Evolutionary conservation across 2,888 invertebrate species (phyloP).

Genomic region (Dione juno): DNA sequence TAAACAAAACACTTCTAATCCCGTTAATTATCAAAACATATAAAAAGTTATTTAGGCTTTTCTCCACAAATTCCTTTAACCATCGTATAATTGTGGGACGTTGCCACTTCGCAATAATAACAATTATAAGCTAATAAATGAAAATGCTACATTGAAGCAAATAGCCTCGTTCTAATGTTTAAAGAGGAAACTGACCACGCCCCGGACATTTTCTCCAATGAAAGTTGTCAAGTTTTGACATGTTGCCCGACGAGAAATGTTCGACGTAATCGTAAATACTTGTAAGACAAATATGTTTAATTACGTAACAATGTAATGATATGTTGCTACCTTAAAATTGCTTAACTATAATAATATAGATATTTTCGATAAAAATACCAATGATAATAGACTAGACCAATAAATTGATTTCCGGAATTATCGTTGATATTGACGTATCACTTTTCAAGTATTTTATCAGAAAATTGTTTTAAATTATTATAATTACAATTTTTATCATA

Average conservation of each 20-base stretch:
- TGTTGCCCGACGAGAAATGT: slow-evolving; percentile 25
- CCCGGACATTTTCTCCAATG: slow-evolving; percentile 34
- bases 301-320: slow-evolving; percentile 16
- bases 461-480: neutral
- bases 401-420: neutral
- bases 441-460: neutral
- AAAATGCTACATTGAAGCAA: neutral
- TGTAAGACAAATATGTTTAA: slow-evolving; percentile 27
- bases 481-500: slow-evolving; percentile 1
- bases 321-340: neutral
- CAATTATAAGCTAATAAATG: neutral
- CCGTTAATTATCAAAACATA: too few species aligned
- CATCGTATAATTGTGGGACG: too few species aligned
- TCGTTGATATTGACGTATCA: neutral
- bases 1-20: too few species aligned
- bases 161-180: slow-evolving; percentile 12
- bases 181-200: slow-evolving; percentile 31
- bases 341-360: neutral
- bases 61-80: too few species aligned
- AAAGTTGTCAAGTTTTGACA: slow-evolving; percentile 37
- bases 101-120: too few species aligned
- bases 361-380: neutral
- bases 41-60: too few species aligned
- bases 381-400: neutral
- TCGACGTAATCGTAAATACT: slow-evolving; percentile 23